A percentile compares a stretch with the other conserved stretches of the same genome.
These are phyloP conservation scores for Polietes domitor DNA, from an alignment of 2,888 invertebrate genomes.

Conservation along the genomic window DNA sequence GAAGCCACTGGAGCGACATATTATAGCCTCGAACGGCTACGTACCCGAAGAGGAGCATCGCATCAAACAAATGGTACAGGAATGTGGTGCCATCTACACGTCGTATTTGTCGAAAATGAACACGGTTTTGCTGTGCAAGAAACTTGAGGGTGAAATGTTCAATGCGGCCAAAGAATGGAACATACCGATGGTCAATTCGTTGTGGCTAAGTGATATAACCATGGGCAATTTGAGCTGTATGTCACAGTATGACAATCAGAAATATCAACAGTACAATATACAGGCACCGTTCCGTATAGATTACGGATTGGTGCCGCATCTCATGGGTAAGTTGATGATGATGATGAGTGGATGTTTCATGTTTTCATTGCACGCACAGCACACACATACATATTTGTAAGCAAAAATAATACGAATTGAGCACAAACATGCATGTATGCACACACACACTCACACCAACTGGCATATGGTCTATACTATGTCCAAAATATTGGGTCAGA, in stretches of 20 bases:
- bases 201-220: slow-evolving; percentile 96
- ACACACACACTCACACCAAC: too few species aligned
- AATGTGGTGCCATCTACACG: slow-evolving; percentile 92
- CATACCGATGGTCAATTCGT: slow-evolving; percentile 94
- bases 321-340: slow-evolving; percentile 89
- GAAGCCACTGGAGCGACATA: slow-evolving; percentile 88
- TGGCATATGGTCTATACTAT: too few species aligned
- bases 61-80: slow-evolving; percentile 91
- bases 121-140: slow-evolving; percentile 89
- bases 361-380: background rate
- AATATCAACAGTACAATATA: slow-evolving; percentile 93
- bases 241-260: slow-evolving; percentile 89
- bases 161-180: slow-evolving; percentile 95
- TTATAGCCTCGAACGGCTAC: slow-evolving; percentile 94
- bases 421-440: too few species aligned
- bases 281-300: slow-evolving; percentile 92
- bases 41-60: slow-evolving; percentile 91
- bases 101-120: slow-evolving; percentile 90
- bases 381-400: background rate
- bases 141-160: slow-evolving; percentile 93
- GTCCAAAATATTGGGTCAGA: too few species aligned
- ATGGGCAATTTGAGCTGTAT: slow-evolving; percentile 93
- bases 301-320: slow-evolving; percentile 91
- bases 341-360: background rate
- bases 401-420: too few species aligned